Evolutionary conservation across 2,797 vertebrate species (phyloP).

Genomic region (Crenuchus spilurus): DNA sequence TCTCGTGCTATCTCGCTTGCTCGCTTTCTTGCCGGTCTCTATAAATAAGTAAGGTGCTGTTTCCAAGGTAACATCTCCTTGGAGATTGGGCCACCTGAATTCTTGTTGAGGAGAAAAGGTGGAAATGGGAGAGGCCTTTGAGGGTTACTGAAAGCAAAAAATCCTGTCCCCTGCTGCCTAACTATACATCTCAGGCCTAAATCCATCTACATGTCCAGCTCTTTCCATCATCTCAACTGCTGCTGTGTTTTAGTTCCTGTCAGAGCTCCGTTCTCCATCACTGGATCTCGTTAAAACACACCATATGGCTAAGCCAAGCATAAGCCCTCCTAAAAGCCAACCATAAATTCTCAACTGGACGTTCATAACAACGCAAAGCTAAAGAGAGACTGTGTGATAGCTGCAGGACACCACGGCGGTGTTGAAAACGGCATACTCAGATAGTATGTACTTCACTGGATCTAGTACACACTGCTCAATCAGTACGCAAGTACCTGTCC

Average conservation of each 20-base stretch:
- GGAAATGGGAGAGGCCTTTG: conserved; percentile 31
- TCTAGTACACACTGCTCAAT: no score
- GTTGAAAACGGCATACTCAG: no score
- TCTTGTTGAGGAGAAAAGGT: conserved; percentile 58
- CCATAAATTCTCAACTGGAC: conserved; percentile 33
- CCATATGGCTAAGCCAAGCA: conserved; percentile 44
- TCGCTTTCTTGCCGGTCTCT: conserved; percentile 65
- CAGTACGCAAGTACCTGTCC: no score
- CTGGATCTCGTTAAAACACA: conserved; percentile 31
- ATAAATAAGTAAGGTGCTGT: conserved; percentile 83
- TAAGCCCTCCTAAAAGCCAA: conserved; percentile 37
- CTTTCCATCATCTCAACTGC: conserved; percentile 22
- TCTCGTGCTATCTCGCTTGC: conserved; percentile 20
- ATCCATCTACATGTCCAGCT: conserved; percentile 11
- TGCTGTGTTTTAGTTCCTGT: conserved; percentile 2
- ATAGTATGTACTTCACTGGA: no score
- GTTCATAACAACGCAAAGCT: conserved; percentile 13
- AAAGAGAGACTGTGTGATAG: conserved; percentile 3
- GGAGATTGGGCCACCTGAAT: conserved; percentile 77
- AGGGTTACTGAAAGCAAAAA: neutral
- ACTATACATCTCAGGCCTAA: conserved; percentile 23
- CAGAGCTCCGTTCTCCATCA: neutral
- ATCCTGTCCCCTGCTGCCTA: neutral
- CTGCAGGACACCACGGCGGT: neutral
- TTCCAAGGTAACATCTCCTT: conserved; percentile 83